These are phyloP conservation scores for Aphelenchoides besseyi DNA, from an alignment of 1,140 invertebrate genomes.

Conservation along the genomic window DNA sequence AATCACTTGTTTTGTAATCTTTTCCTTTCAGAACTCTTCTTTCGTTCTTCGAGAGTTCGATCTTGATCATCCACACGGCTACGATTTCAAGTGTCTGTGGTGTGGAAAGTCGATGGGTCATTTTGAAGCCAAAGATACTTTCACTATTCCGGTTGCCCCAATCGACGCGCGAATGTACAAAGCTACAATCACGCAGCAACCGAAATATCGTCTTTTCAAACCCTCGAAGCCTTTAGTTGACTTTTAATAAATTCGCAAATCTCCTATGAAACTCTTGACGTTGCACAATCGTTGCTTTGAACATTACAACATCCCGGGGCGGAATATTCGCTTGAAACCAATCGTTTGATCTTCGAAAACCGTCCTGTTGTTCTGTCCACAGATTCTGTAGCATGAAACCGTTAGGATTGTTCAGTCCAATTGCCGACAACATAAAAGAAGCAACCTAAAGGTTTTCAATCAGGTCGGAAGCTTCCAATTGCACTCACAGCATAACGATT, in stretches of 20 bases:
- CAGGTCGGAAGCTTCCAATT: slow-evolving; percentile 31
- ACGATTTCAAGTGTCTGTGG: slow-evolving; percentile 49
- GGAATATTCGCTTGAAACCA: neutral
- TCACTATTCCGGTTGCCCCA: neutral
- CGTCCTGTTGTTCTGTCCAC: slow-evolving; percentile 44
- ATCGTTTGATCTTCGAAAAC: slow-evolving; percentile 23
- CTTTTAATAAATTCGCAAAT: neutral
- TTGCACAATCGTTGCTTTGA: slow-evolving; percentile 2
- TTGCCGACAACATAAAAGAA: neutral
- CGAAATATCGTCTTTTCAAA: neutral
- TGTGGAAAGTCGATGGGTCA: slow-evolving; percentile 34
- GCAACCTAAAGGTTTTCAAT: neutral
- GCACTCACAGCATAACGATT: slow-evolving; percentile 42
- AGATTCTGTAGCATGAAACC: slow-evolving; percentile 50
- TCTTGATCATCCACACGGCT: slow-evolving; percentile 40
- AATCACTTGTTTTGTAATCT: slow-evolving; percentile 24
- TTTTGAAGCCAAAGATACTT: slow-evolving; percentile 14
- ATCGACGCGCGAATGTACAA: slow-evolving; percentile 8
- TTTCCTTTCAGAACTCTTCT: neutral
- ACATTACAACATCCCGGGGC: neutral
- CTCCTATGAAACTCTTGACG: neutral
- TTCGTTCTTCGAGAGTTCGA: slow-evolving; percentile 27
- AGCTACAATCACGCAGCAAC: neutral
- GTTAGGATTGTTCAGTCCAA: slow-evolving; percentile 41
- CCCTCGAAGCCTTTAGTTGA: neutral